These are phyloP conservation scores for Neelides folsomi DNA, from an alignment of 2,888 invertebrate species.

Conservation along the genomic window DNA sequence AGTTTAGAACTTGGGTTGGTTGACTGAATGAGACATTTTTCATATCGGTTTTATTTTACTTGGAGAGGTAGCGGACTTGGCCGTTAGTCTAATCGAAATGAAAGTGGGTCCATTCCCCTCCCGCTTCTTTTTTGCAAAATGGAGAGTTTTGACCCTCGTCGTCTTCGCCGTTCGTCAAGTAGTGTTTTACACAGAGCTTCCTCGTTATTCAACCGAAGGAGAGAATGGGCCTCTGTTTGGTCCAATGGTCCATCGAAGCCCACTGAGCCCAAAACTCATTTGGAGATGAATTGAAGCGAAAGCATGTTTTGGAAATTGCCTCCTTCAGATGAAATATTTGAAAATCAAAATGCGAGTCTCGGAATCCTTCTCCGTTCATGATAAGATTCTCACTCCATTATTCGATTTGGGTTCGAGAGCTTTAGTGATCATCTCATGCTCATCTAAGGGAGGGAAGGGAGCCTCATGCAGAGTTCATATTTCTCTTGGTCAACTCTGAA, in stretches of 20 bases:
- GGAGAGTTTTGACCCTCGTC: no score
- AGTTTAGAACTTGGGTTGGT: constrained; percentile 7
- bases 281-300: constrained; percentile 8
- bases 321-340: constrained; percentile 10
- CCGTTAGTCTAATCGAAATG: constrained; percentile 10
- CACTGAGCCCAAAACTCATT: constrained; percentile 7
- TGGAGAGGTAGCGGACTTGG: constrained; percentile 15
- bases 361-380: background rate
- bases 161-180: no score
- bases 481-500: constrained; percentile 8
- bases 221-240: background rate
- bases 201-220: no score
- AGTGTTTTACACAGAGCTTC: no score
- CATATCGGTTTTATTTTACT: constrained; percentile 17
- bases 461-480: constrained; percentile 1
- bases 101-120: no score
- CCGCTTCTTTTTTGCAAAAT: no score
- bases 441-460: no score
- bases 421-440: no score
- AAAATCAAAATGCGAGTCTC: constrained; percentile 9
- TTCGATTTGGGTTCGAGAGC: no score
- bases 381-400: no score
- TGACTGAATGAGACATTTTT: constrained; percentile 29
- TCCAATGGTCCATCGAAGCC: constrained; percentile 1
- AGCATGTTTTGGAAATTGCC: constrained; percentile 9